Conservation (phyloP, 37 sponge, comb jelly and placozoan species). For the Tethya wilhelma region DNA sequence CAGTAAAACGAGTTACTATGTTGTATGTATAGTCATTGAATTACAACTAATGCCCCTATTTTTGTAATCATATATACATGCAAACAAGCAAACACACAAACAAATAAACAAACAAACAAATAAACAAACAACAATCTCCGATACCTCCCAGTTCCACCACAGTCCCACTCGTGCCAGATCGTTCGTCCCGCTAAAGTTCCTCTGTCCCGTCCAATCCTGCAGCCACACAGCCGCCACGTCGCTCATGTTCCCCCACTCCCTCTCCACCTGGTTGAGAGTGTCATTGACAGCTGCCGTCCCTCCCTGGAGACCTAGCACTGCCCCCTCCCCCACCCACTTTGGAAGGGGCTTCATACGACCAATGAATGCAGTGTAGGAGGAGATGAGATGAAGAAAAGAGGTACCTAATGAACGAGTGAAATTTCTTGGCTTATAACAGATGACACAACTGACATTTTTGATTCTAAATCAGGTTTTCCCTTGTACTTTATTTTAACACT, state of each 20-base stretch:
- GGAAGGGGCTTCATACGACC: constrained; percentile 75
- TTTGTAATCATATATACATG: too few relatives aligned
- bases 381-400: constrained; percentile 49
- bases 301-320: constrained; percentile 81
- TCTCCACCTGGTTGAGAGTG: constrained; percentile 32
- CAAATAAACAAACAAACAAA: too few relatives aligned
- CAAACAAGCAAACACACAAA: too few relatives aligned
- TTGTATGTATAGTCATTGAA: neutral
- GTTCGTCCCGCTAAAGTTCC: constrained; percentile 50
- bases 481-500: too few relatives aligned
- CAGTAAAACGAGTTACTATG: neutral
- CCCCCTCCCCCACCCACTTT: constrained; percentile 71
- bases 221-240: constrained; percentile 84
- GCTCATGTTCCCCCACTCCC: constrained; percentile 33
- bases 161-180: constrained; percentile 73
- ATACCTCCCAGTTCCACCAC: constrained; percentile 93
- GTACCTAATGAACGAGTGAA: constrained; percentile 13
- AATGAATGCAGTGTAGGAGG: constrained; percentile 61
- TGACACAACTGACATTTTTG: too few relatives aligned
- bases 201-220: constrained; percentile 90
- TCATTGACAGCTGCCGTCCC: constrained; percentile 61
- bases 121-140: neutral
- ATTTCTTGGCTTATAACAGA: too few relatives aligned
- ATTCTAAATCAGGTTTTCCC: too few relatives aligned
- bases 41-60: too few relatives aligned